Evolutionary conservation across 2,797 vertebrate genomes (phyloP).

Genomic region (Xenops minutus): DNA sequence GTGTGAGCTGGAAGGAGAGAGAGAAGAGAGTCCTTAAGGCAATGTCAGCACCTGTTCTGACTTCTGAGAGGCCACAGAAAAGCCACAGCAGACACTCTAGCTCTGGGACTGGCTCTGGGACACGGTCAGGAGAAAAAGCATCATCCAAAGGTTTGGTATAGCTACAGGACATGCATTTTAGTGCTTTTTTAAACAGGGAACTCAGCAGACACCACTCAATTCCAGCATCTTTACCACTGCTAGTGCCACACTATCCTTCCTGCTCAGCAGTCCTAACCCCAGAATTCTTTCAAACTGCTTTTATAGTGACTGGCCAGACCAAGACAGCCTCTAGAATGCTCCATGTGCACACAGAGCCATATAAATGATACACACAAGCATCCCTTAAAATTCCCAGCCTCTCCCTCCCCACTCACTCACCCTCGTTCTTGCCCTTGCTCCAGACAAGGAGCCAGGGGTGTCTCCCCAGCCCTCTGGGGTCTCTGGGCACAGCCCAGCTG

Average conservation of each 20-base stretch:
- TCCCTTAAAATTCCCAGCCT: background rate
- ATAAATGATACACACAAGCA: background rate
- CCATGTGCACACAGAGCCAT: background rate
- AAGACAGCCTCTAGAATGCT: background rate
- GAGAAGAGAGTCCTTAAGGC: background rate
- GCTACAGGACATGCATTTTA: background rate
- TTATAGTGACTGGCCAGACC: background rate
- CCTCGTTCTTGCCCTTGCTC: background rate
- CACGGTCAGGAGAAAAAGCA: background rate
- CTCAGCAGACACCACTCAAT: background rate
- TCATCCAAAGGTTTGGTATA: background rate
- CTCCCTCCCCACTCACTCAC: background rate
- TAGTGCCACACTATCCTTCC: rapidly evolving
- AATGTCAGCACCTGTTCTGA: background rate
- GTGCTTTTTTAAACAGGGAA: background rate
- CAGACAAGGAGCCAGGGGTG: background rate
- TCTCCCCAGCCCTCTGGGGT: background rate
- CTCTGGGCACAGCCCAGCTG: background rate
- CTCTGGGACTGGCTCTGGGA: background rate
- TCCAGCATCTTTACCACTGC: background rate
- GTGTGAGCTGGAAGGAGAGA: constrained; percentile 75
- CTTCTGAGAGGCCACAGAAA: background rate
- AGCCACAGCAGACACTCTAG: background rate
- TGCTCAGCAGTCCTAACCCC: background rate
- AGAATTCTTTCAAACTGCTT: background rate